Evolutionary conservation across 53 echinoderm and acorn worm species (phyloP).

Genomic region (Paelopatides confundens): DNA sequence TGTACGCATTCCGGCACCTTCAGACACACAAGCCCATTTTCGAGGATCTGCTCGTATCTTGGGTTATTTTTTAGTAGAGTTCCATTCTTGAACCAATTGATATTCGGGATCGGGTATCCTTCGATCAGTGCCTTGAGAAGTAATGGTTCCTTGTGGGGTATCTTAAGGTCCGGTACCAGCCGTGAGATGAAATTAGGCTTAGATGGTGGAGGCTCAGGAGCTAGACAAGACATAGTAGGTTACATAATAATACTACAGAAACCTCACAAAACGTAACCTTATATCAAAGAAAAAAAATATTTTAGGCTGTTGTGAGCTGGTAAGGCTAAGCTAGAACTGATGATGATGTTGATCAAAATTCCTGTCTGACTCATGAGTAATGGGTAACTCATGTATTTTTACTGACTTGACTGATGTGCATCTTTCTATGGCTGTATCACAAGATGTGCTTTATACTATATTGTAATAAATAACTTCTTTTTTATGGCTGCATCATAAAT

Average conservation of each 20-base stretch:
- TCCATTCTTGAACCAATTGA: constrained; percentile 58
- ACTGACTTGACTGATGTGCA: no score
- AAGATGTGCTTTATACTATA: no score
- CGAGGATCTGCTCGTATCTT: constrained; percentile 12
- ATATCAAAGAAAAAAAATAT: no score
- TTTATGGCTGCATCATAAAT: no score
- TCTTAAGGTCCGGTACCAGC: constrained; percentile 24
- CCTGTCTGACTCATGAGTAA: no score
- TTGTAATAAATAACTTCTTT: no score
- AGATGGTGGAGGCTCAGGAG: constrained; percentile 45
- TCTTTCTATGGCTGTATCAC: no score
- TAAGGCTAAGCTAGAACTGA: no score
- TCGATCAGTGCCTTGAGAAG: not conserved
- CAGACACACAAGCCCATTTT: not conserved
- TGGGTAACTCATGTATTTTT: no score
- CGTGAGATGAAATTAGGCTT: constrained; percentile 46
- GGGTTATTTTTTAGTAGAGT: constrained; percentile 41
- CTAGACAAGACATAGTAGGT: not conserved
- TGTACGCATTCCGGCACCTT: constrained; percentile 17
- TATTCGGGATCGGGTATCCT: constrained; percentile 40
- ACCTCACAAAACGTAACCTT: no score
- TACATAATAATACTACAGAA: not conserved
- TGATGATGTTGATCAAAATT: no score
- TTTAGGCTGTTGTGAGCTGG: no score
- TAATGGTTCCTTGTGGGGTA: constrained; percentile 28